Base-by-base conservation (phyloP, 1,140 invertebrate genomes). In the Thalassaphorura encarpata region DNA sequence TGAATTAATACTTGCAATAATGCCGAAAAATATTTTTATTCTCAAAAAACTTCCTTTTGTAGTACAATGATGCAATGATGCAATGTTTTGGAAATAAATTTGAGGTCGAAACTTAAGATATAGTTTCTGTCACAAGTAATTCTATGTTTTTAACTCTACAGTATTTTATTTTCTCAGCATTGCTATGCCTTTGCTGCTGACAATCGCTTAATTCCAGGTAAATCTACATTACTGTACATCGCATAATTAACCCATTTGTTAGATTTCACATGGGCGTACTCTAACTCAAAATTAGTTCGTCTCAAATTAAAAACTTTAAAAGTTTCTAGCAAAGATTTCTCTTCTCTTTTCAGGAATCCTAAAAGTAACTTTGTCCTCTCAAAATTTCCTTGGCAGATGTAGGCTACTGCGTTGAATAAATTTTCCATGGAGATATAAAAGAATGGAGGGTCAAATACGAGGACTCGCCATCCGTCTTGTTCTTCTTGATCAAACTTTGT, bases 201-300 rank as follows among this genome's bases (percentile, higher is more conserved):
- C n/a, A n/a, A 24, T 36, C 55, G 23, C 28, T 63, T 63, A 21
- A 63, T 63, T 3, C 61, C 61, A 19, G 61, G 61, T 19, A 63
- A 36, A 36, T 63, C 61, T 3, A 63, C 52, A 52, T 63, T 63
- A 18, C 39, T 40, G 33, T 63, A 63, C 36, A 63, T 42, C 2
- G 58, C 58, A 45, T 63, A 63, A 27, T 63, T 63, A 33, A 16
- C 33, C 61, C 58, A 63, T 48, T 63, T 63, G 39, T 63, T 63
- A 15, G 53, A 41, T 43, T 63, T 63, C 6, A 63, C 61, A 49
- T 63, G 61, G 16, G 61, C 54, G 45, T 63, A 63, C 27, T 63
- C 58, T 23, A 63, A 42, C 18, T 50, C 26, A 52, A 63, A 63
- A 16, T 50, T 53, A 15, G 61, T 63, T 47, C 33, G 23, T 29